Evolutionary conservation across 1,140 invertebrate species (phyloP), one percentile per base, ranked within the genome.

Genomic region (Drosophila gunungcola): DNA sequence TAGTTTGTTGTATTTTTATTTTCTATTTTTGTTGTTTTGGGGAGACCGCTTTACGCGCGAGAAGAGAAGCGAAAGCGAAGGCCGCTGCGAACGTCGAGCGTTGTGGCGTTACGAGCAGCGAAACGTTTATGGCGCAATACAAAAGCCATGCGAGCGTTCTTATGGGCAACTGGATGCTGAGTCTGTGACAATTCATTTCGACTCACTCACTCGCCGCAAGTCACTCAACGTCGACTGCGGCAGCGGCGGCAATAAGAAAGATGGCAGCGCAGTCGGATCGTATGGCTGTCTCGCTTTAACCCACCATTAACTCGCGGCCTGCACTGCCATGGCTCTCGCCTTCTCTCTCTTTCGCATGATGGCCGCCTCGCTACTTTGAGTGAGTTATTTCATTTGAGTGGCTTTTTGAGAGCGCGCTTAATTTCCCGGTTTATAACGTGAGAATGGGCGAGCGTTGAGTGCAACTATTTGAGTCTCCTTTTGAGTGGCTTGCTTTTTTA

Each of bases 111-210:
- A 92, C 89, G 91, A 92, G 82, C 89, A 92, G 91, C 91, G 85
- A 91, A 92, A 91, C 91, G 91, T 92, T 92, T 92, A 92, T 92
- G 91, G 85, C 84, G 85, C 91, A 91, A 92, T 92, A 92, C 91
- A 92, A 92, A 92, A 92, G 91, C 91, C 86, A 91, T 91, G 88
- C 77, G 83, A 82, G 73, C 76, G 65, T 73, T 78, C 86, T 90
- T 88, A 91, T 88, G 89, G 80, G 79, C 83, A 88, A 78, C 74
- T 70, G 73, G 63, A 74, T 77, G 64, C 72, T 78, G 73, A 70
- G 61, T 68, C 49, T 57, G 68, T 70, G 68, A 72, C 68, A 88
- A 76, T 88, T 85, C 81, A 85, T 86, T 88, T 86, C 72, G 70
- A 79, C 43, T 56, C 48, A 54, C 38, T 52, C 57, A 25, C 38